These are phyloP conservation scores for Steromphala cineraria DNA, from an alignment of 2,888 invertebrate genomes.

Conservation along the genomic window DNA sequence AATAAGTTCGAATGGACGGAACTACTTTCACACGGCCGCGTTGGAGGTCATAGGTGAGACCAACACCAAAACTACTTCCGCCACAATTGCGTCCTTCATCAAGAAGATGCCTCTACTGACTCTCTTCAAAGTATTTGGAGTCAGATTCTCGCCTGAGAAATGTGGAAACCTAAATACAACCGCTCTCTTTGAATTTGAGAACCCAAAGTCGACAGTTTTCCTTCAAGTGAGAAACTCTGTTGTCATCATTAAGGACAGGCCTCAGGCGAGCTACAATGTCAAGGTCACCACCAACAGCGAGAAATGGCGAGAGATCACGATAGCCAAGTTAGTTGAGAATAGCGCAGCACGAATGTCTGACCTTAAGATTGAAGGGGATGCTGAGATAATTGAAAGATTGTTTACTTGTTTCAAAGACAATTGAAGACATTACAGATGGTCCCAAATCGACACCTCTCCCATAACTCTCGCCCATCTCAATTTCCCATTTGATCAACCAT, in stretches of 20 bases:
- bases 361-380: conserved; percentile 52
- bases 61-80: conserved; percentile 19
- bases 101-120: conserved; percentile 36
- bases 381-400: conserved; percentile 46
- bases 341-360: conserved; percentile 48
- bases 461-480: too few species aligned
- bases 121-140: conserved; percentile 42
- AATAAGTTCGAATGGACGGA: conserved; percentile 58
- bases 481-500: too few species aligned
- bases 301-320: conserved; percentile 51
- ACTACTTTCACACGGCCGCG: conserved; percentile 63
- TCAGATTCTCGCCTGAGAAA: conserved; percentile 47
- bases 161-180: conserved; percentile 32
- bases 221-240: conserved; percentile 56
- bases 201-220: conserved; percentile 29
- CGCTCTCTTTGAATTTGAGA: conserved; percentile 41
- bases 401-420: conserved; percentile 56
- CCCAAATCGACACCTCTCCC: too few species aligned
- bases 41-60: conserved; percentile 53
- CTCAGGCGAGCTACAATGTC: conserved; percentile 36
- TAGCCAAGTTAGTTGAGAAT: conserved; percentile 33
- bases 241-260: conserved; percentile 37
- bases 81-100: conserved; percentile 27
- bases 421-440: too few species aligned
- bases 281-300: conserved; percentile 41